Evolutionary conservation across 2,888 invertebrate species (phyloP).

Genomic region (Sceliomorpha sp.): DNA sequence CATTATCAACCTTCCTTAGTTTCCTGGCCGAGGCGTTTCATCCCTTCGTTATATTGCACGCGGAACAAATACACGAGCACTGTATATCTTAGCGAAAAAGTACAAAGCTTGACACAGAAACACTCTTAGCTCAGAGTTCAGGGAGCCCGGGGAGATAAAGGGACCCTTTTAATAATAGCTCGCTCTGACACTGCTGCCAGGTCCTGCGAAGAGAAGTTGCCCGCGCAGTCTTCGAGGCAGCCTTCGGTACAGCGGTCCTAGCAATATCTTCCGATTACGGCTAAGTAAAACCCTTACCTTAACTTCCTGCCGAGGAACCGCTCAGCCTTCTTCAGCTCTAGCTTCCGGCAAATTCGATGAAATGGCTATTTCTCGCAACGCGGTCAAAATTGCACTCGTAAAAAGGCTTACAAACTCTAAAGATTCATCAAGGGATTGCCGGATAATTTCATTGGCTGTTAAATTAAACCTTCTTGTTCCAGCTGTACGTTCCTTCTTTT

Average conservation of each 20-base stretch:
- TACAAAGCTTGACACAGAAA: conserved; percentile 79
- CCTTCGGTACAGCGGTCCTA: conserved; percentile 76
- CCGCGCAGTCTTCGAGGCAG: no score
- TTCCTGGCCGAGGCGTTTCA: conserved; percentile 50
- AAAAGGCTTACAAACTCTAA: conserved; percentile 26
- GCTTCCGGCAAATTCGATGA: conserved; percentile 63
- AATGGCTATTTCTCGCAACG: conserved; percentile 60
- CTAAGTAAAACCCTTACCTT: conserved; percentile 77
- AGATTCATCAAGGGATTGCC: conserved; percentile 9
- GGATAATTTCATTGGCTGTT: conserved; percentile 28
- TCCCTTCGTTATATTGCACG: conserved; percentile 55
- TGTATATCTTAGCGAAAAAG: conserved; percentile 75
- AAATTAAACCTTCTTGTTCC: conserved; percentile 8
- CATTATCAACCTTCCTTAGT: conserved; percentile 58
- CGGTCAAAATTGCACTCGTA: conserved; percentile 71
- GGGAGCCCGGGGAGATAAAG: conserved; percentile 61
- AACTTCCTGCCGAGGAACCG: conserved; percentile 65
- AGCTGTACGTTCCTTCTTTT: conserved; percentile 13
- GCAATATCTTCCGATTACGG: conserved; percentile 80
- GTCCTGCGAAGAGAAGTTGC: no score
- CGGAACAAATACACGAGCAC: conserved; percentile 64
- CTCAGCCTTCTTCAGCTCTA: conserved; percentile 37
- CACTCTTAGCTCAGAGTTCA: conserved; percentile 71
- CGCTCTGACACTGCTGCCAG: conserved; percentile 69
- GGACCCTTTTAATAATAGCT: conserved; percentile 78